Evolutionary conservation across 2,888 invertebrate genomes (phyloP), one percentile per base, ranked within the genome.

Genomic region (Erannis defoliaria): DNA sequence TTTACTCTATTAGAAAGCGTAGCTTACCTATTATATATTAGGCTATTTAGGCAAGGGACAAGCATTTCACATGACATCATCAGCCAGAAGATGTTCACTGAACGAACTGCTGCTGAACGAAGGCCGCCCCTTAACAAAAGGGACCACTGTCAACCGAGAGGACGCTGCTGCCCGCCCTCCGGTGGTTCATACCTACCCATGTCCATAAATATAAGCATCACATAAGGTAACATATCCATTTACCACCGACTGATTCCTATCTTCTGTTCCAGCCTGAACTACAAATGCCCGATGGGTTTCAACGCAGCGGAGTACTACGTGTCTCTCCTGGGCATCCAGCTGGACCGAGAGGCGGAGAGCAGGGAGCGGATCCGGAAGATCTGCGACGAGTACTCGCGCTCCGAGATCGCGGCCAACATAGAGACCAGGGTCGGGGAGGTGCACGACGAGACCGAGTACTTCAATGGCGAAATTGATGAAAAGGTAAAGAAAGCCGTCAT

Each of bases 231-330:
- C 5, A 23, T 23, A 23, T 18, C 5, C 4, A 12, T 19, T 4
- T 12, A 8, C 18, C 8, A 10, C 10, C 10, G 26, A 5, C 19
- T 38, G 1, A 19, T 38, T 14, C 23, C 21, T 38, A 2, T 29
- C 60, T 49, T 31, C 2, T 38, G 0, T 64, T 40, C 35, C 67
- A 96, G 96, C 54, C 81, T 96, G 57, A 94, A 94, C 67, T 94
- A 94, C 73, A 88, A 92, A 65, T 95, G 96, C 77, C 98, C 98
- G 0, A 78, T 93, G 18, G 96, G 96, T 23, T 98, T 95, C 92
- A 98, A 98, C 85, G 96, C 96, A 1, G 97, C 97, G 0, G 98
- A 98, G 81, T 97, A 96, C 85, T 97, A 96, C 83, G 95, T 98
- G 3, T 93, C 94, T 26, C 84, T 94, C 0, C 84, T 95, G 9